Base-by-base conservation (phyloP, 2,888 invertebrate species). In the Lacanobia oleracea region DNA sequence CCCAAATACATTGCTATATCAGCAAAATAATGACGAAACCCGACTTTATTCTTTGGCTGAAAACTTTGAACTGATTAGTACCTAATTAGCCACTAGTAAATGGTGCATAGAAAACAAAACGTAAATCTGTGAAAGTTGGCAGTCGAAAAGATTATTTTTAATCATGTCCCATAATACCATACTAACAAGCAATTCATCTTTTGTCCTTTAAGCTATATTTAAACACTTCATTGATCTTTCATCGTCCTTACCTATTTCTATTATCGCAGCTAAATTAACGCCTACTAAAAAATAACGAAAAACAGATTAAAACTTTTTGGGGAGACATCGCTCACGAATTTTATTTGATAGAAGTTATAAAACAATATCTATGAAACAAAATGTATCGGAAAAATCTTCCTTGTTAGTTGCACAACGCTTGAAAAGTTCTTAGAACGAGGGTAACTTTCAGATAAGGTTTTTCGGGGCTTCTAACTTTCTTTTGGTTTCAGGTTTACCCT, bases 371-470 rank as follows among this genome's bases (percentile, higher is more conserved):
- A 68, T 75, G 56, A 68, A 69, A 67, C 43, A 59, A 78, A 75
- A 75, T 72, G 79, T 78, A 82, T 78, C 56, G 78, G 67, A 72
- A 75, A 75, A 75, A 75, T 72, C 62, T 48, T 33, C 27, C 57
- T 57, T 63, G 65, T 64, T 77, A 67, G 60, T 75, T 72, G 71
- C 68, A 71, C 53, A 57, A 56, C 78, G 43, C 56, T 72, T 60
- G 60, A 66, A 62, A 81, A 81, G 61, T 81, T 81, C 54, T 65
- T 27, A 27, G 54, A 48, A 66, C 53, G 43, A 57, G 53, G 56
- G 71, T 67, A 69, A 81, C 69, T 81, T 81, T 45, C 50, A 43
- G 67, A 78, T 81, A 82, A 81, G 67, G 67, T 81, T 72, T 74
- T 63, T 61, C 18, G 45, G 18, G 53, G 64, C 37, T 67, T 71